Base-by-base conservation (phyloP, 2,888 invertebrate genomes). In the Synanthedon andrenaeformis region DNA sequence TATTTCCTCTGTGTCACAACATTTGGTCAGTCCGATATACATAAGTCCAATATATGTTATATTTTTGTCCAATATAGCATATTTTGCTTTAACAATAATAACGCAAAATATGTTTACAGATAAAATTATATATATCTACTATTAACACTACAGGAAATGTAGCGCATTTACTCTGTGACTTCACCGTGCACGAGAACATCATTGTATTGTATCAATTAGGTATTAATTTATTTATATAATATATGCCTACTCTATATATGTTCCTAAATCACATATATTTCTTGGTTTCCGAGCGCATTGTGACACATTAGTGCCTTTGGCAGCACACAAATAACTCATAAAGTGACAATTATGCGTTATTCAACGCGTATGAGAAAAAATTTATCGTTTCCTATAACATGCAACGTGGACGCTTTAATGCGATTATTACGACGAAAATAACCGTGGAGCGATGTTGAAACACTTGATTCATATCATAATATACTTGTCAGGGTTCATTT, bases 291-390 rank as follows among this genome's bases (percentile, higher is more conserved):
- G 55, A 57, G 59, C 61, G 60, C 65, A 35, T 62, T 60, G 65
- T 66, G 74, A 67, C 76, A 75, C 73, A 73, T 76, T 76, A 73
- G 66, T 60, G 58, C 56, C 64, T 50, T 58, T 67, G 64, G 63
- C 67, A 66, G 54, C 68, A 65, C 73, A 74, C 74, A 75, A 77
- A 76, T 80, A 80, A 77, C 73, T 78, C 75, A 72, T 74, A 76
- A 76, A 56, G 58, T 79, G 79, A 79, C 80, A 82, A 82, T 79
- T 78, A 77, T 68, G 67, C 65, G 64, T 62, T 69, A 69, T 69
- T 71, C 71, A 69, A 63, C 66, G 74, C 56, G 66, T 62, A 66
- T 58, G 67, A 61, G 66, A 70, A 76, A 72, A 68, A 76, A 83
- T 76, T 81, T 82, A 81, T 82, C 53, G 49, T 17, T 49, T 49